A percentile compares a stretch with the other conserved stretches of the same genome.
Conservation (phyloP, 1,140 invertebrate species). For the Muscidifurax raptorellus region DNA sequence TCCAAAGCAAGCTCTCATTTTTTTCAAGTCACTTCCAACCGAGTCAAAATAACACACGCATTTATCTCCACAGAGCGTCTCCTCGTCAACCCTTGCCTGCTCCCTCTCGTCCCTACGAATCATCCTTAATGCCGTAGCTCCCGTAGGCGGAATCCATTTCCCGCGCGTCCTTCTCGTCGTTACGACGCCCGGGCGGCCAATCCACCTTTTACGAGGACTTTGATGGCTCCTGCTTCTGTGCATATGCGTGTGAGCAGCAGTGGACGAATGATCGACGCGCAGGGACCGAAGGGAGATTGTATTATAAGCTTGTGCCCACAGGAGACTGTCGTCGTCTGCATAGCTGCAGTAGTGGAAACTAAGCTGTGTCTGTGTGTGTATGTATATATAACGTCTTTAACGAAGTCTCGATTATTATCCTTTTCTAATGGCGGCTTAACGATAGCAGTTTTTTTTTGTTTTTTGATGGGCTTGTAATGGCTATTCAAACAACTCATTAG, state of each 20-base stretch:
- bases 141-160: constrained; percentile 30
- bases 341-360: no score
- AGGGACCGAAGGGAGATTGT: background rate
- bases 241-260: background rate
- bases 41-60: background rate
- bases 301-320: background rate
- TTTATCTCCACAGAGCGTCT: no score
- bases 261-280: background rate
- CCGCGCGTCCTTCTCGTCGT: constrained; percentile 4
- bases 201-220: constrained; percentile 40
- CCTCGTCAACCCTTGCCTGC: background rate
- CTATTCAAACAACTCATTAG: no score
- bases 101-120: constrained; percentile 5
- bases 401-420: background rate
- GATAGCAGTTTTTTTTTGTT: no score
- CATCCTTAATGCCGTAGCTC: constrained; percentile 35
- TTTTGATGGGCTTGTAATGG: no score
- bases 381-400: background rate
- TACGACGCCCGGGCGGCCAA: constrained; percentile 41
- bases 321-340: no score
- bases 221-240: background rate
- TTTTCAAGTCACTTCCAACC: background rate
- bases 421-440: background rate
- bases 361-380: no score
- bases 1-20: background rate